Evolutionary conservation across 2,113 vertebrate genomes (phyloP).

Genomic region (Notothenia rossii): DNA sequence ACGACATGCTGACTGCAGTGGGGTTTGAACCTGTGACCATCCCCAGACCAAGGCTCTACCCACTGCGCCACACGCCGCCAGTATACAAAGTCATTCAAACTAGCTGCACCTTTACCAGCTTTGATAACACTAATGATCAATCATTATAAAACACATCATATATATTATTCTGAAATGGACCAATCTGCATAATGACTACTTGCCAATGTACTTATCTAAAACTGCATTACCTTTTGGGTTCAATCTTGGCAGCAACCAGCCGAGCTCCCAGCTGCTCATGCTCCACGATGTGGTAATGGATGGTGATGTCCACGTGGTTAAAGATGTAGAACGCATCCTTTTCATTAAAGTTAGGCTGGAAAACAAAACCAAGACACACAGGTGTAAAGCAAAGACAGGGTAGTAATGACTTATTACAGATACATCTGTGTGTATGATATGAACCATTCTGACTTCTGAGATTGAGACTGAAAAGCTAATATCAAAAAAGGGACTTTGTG

Average conservation of each 20-base stretch:
- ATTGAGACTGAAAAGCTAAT: neutral
- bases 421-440: neutral
- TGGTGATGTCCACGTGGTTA: slow-evolving; percentile 95
- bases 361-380: slow-evolving; percentile 28
- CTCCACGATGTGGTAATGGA: slow-evolving; percentile 91
- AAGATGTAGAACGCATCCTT: slow-evolving; percentile 95
- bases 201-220: neutral
- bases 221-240: slow-evolving; percentile 92
- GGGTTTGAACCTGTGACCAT: too few relatives aligned
- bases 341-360: slow-evolving; percentile 91
- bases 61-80: too few relatives aligned
- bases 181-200: too few relatives aligned
- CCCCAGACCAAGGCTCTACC: too few relatives aligned
- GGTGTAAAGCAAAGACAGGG: neutral
- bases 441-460: neutral
- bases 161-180: too few relatives aligned
- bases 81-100: too few relatives aligned
- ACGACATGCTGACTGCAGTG: too few relatives aligned
- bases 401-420: neutral
- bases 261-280: slow-evolving; percentile 87
- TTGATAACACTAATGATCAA: too few relatives aligned
- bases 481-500: too few relatives aligned
- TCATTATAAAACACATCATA: too few relatives aligned
- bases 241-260: slow-evolving; percentile 94
- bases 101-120: too few relatives aligned